A percentile compares a stretch with the other conserved stretches of the same genome.
phyloP scores from a whole-genome alignment of 2,888 invertebrate genomes.

The Xestia c-nigrum region DNA sequence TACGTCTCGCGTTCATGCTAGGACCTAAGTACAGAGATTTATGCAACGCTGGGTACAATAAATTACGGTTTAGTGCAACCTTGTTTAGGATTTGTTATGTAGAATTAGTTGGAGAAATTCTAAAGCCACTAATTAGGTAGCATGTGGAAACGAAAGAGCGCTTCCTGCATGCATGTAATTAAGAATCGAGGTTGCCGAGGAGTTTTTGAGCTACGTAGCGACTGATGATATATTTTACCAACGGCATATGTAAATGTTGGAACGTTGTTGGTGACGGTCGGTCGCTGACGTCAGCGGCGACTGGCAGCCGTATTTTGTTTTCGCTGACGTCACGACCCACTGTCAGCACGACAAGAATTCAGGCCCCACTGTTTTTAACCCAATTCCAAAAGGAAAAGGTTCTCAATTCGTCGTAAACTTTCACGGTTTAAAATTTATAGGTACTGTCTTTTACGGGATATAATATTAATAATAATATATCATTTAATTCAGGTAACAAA shows the following conservation, averaged over 20 bases:
- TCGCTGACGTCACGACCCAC: too few species aligned
- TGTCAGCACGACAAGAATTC: too few species aligned
- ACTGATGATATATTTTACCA: not conserved
- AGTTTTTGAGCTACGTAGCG: not conserved
- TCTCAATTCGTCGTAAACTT: too few species aligned
- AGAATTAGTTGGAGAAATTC: slow-evolving; percentile 16
- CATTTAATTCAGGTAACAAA: too few species aligned
- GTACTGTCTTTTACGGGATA: too few species aligned
- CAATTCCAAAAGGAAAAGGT: too few species aligned
- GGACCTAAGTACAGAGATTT: slow-evolving; percentile 12
- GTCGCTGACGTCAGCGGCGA: too few species aligned
- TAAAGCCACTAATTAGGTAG: slow-evolving; percentile 42
- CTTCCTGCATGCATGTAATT: not conserved
- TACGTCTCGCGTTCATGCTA: not conserved
- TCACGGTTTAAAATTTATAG: too few species aligned
- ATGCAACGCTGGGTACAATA: slow-evolving; percentile 37
- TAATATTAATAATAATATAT: too few species aligned
- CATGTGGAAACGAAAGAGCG: not conserved
- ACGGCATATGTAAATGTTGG: not conserved
- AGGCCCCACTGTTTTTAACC: too few species aligned
- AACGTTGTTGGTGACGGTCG: not conserved
- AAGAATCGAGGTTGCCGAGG: not conserved
- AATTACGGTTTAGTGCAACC: slow-evolving; percentile 28
- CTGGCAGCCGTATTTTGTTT: too few species aligned
- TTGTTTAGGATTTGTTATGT: slow-evolving; percentile 17